A percentile compares a stretch with the other conserved stretches of the same genome.
Conservation (phyloP, 2,797 vertebrate species). For the Salarias fasciatus region DNA sequence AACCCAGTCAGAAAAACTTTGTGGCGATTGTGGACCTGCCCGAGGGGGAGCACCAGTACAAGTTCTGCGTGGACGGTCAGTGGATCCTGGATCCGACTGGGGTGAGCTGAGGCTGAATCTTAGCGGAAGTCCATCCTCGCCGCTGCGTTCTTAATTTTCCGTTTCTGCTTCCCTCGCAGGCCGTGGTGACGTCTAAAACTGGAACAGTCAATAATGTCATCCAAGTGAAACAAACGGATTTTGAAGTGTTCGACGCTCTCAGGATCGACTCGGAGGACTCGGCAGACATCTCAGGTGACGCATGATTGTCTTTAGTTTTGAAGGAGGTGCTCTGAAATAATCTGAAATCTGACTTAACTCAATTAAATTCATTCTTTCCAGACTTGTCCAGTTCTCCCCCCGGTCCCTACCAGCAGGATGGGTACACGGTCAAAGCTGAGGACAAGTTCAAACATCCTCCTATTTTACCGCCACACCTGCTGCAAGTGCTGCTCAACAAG, state of each 20-base stretch:
- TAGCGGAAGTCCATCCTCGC: not conserved
- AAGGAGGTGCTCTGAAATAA: too few relatives aligned
- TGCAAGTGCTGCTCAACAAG: constrained; percentile 99
- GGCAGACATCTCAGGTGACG: constrained; percentile 90
- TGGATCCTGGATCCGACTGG: constrained; percentile 95
- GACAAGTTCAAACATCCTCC: constrained; percentile 92
- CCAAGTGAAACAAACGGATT: constrained; percentile 95
- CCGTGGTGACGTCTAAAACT: constrained; percentile 90
- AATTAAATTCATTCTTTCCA: too few relatives aligned
- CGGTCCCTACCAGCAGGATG: constrained; percentile 94
- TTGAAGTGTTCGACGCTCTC: constrained; percentile 97
- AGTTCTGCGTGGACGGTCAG: constrained; percentile 95
- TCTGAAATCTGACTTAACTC: too few relatives aligned
- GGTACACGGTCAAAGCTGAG: constrained; percentile 88
- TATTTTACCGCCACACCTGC: constrained; percentile 93
- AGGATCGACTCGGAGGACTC: constrained; percentile 94
- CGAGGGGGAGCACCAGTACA: constrained; percentile 98
- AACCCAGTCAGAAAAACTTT: constrained; percentile 93
- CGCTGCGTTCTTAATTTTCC: not conserved
- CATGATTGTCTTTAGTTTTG: too few relatives aligned
- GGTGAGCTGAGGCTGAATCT: constrained; percentile 74
- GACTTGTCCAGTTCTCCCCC: constrained; percentile 97
- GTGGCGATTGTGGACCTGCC: constrained; percentile 95
- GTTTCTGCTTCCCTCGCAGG: constrained; percentile 74
- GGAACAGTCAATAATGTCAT: constrained; percentile 95